Evolutionary conservation across 2,888 invertebrate species (phyloP).

Genomic region (Drosophila prolongata): DNA sequence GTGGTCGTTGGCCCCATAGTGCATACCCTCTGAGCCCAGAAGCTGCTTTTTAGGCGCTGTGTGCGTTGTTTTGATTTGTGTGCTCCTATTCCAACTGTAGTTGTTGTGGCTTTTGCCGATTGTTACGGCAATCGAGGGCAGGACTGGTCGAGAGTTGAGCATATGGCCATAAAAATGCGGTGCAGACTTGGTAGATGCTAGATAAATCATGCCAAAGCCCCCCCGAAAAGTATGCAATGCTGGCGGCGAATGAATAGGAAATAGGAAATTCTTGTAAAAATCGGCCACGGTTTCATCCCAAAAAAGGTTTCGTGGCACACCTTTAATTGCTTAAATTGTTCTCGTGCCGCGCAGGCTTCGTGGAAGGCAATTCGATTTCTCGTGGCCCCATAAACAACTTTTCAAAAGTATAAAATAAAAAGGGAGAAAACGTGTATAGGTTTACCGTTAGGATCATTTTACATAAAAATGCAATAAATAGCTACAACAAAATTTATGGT

Average conservation of each 20-base stretch:
- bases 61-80: constrained; percentile 73
- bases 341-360: constrained; percentile 19
- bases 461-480: constrained; percentile 82
- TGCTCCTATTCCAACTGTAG: constrained; percentile 37
- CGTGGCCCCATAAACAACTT: constrained; percentile 72
- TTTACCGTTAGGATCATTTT: constrained; percentile 70
- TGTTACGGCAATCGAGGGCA: constrained; percentile 22
- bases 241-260: constrained; percentile 25
- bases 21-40: constrained; percentile 4
- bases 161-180: constrained; percentile 75
- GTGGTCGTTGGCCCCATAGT: too few species aligned
- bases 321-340: constrained; percentile 43
- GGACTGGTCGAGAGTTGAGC: constrained; percentile 33
- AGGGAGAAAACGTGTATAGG: constrained; percentile 40
- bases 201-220: constrained; percentile 67
- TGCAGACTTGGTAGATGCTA: constrained; percentile 63
- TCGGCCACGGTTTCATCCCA: constrained; percentile 14
- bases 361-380: constrained; percentile 34
- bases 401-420: constrained; percentile 39
- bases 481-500: constrained; percentile 64
- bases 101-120: constrained; percentile 49
- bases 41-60: constrained; percentile 76
- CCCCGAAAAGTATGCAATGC: constrained; percentile 30
- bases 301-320: constrained; percentile 6
- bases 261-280: constrained; percentile 32